Evolutionary conservation across 2,797 vertebrate species (phyloP).

Genomic region (Sebastes goodei): DNA sequence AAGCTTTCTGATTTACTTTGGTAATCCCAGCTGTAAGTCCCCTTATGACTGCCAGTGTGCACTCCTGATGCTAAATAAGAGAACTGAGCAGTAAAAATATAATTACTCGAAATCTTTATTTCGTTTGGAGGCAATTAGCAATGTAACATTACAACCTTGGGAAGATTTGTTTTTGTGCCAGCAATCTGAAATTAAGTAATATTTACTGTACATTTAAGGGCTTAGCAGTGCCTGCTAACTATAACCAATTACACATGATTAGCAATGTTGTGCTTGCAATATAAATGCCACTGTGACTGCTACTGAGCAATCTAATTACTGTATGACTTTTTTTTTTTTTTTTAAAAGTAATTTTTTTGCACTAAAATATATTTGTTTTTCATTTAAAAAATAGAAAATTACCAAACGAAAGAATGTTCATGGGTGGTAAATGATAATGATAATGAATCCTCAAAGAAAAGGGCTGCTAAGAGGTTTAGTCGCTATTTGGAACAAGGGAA

Average conservation of each 20-base stretch:
- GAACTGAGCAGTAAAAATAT: constrained; percentile 50
- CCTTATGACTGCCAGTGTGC: constrained; percentile 58
- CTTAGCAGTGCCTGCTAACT: constrained; percentile 13
- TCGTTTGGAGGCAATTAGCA: constrained; percentile 64
- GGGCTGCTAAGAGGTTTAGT: constrained; percentile 4
- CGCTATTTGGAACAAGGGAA: background rate
- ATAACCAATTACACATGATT: constrained; percentile 37
- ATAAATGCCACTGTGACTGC: constrained; percentile 8
- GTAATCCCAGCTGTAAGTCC: constrained; percentile 77
- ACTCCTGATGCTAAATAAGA: constrained; percentile 57
- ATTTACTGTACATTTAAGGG: constrained; percentile 42
- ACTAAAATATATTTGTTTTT: background rate
- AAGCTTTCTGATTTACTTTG: constrained; percentile 77
- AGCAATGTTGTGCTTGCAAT: background rate
- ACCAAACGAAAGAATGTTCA: background rate
- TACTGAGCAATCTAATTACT: constrained; percentile 5
- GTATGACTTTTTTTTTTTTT: background rate
- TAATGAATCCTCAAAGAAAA: background rate
- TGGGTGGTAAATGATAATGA: background rate
- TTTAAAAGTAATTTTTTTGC: background rate
- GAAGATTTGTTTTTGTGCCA: constrained; percentile 37
- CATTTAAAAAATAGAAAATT: background rate
- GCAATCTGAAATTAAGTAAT: constrained; percentile 16
- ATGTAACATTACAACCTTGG: constrained; percentile 41
- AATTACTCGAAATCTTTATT: constrained; percentile 71